Percentiles rank a stretch among this genome's conserved stretches.
Conservation (phyloP, 2,113 vertebrate genomes). For the Coracopsis vasa region DNA sequence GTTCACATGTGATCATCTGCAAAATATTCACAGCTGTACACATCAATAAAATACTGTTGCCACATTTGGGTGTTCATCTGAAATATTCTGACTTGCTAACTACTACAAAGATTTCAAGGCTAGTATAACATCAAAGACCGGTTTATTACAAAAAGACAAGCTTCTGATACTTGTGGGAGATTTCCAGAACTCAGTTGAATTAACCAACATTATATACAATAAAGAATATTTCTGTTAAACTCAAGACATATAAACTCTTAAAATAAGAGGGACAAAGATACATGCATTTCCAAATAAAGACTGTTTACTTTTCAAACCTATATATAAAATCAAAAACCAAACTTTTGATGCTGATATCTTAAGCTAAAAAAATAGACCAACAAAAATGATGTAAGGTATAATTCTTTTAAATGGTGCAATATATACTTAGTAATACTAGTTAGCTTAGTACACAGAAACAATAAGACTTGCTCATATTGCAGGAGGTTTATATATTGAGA, state of each 20-base stretch:
- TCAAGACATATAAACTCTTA: background rate
- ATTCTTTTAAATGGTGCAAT: background rate
- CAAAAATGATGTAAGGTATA: background rate
- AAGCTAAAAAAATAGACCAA: background rate
- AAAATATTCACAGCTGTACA: no score
- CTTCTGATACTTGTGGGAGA: background rate
- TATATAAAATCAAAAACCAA: fast-evolving
- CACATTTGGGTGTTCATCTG: background rate
- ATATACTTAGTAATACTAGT: background rate
- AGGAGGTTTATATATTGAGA: background rate
- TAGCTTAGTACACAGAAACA: background rate
- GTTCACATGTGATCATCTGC: background rate
- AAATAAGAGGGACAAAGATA: background rate
- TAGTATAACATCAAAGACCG: background rate
- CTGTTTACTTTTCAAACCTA: background rate
- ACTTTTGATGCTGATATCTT: background rate
- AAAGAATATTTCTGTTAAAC: background rate
- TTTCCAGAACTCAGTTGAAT: background rate
- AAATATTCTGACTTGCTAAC: background rate
- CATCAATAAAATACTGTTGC: background rate
- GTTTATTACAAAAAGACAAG: background rate
- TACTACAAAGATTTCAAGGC: fast-evolving
- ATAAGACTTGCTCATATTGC: background rate
- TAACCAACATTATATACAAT: background rate
- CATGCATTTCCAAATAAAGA: background rate